Conservation (phyloP, 2,888 invertebrate species). For the Incurvaria masculella region DNA sequence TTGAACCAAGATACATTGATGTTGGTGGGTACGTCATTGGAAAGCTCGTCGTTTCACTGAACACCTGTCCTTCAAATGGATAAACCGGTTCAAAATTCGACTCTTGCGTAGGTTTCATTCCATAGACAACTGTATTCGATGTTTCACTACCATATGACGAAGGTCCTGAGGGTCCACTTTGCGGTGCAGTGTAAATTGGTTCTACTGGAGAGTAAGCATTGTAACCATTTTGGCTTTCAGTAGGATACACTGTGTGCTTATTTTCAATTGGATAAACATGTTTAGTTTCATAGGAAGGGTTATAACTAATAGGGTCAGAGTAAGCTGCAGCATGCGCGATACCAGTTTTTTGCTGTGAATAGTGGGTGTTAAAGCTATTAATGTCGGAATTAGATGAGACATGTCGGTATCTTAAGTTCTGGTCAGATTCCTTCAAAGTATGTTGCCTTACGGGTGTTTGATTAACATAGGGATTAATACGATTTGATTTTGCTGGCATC, state of each 20-base stretch:
- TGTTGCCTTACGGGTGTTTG: slow-evolving; percentile 35
- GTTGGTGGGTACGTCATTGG: slow-evolving; percentile 43
- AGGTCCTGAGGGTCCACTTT: slow-evolving; percentile 33
- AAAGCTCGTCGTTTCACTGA: slow-evolving; percentile 38
- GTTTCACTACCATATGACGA: slow-evolving; percentile 37
- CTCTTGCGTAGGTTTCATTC: slow-evolving; percentile 41
- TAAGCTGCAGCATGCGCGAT: slow-evolving; percentile 49
- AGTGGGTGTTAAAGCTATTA: slow-evolving; percentile 38
- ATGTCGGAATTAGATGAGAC: slow-evolving; percentile 35
- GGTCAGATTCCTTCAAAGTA: slow-evolving; percentile 35
- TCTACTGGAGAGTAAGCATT: slow-evolving; percentile 40
- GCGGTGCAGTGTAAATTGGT: slow-evolving; percentile 44
- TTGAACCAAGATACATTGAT: slow-evolving; percentile 47
- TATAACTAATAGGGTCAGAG: slow-evolving; percentile 37
- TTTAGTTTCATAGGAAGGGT: slow-evolving; percentile 40
- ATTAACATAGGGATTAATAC: slow-evolving; percentile 44
- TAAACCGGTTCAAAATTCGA: slow-evolving; percentile 48
- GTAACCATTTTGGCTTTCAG: slow-evolving; percentile 30
- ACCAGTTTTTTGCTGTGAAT: slow-evolving; percentile 49
- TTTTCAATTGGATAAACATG: slow-evolving; percentile 42
- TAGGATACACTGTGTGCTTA: slow-evolving; percentile 24
- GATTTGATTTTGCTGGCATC: slow-evolving; percentile 54
- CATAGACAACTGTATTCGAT: slow-evolving; percentile 41
- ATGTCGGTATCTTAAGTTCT: slow-evolving; percentile 46
- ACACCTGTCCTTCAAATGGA: slow-evolving; percentile 43